Conservation (phyloP, 2,113 vertebrate genomes). For the Circaetus gallicus region DNA sequence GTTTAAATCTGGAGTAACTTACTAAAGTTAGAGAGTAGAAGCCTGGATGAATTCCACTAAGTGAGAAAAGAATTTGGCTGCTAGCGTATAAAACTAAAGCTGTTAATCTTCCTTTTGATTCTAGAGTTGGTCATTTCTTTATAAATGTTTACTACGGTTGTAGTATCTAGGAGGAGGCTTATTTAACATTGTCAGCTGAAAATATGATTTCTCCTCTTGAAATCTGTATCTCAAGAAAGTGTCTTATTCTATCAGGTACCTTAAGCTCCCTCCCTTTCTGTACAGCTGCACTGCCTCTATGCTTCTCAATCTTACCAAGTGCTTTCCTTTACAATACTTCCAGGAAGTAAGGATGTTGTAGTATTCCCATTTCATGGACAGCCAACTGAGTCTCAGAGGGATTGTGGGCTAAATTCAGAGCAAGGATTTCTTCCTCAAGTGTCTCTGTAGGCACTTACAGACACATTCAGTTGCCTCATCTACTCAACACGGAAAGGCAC, state of each 20-base stretch:
- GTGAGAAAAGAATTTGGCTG: conserved; percentile 4
- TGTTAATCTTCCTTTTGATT: conserved; percentile 20
- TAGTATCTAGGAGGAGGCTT: neutral
- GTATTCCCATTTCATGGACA: neutral
- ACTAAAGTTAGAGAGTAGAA: conserved; percentile 27
- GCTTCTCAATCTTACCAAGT: neutral
- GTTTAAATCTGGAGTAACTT: conserved; percentile 56
- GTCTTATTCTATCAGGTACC: neutral
- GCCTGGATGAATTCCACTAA: conserved; percentile 28
- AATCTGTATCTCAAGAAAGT: neutral
- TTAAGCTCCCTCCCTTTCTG: neutral
- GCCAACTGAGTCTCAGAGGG: neutral
- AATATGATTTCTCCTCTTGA: neutral
- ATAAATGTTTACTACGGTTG: neutral
- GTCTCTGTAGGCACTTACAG: neutral
- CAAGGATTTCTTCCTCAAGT: neutral
- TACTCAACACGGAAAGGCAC: neutral
- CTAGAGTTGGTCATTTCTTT: neutral
- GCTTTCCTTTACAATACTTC: neutral
- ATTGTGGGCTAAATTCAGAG: neutral
- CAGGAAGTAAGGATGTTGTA: neutral
- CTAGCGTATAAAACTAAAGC: neutral
- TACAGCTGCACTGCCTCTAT: neutral
- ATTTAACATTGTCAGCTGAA: neutral
- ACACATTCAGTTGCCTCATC: neutral